Conservation (phyloP, 1,140 invertebrate species). For the Saxidomus purpurata region DNA sequence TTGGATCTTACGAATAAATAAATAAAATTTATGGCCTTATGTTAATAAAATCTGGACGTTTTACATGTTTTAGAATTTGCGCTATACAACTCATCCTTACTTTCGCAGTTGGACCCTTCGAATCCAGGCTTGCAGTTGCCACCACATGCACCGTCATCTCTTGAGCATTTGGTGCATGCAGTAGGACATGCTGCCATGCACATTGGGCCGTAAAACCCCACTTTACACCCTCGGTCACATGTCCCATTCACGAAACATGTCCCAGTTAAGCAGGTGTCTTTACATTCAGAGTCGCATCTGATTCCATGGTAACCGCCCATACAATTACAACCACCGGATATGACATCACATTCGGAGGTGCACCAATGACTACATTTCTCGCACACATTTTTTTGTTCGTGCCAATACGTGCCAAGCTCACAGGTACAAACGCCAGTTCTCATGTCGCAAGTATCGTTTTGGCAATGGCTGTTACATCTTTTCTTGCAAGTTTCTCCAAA, state of each 20-base stretch:
- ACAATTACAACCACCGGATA: not conserved
- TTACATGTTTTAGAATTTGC: too few relatives aligned
- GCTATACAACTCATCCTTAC: not conserved
- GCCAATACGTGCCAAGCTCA: not conserved
- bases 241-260: not conserved
- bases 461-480: not conserved
- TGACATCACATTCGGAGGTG: not conserved
- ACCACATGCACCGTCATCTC: not conserved
- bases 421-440: not conserved
- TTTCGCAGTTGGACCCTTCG: not conserved
- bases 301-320: conserved; percentile 11
- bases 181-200: not conserved
- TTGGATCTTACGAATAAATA: too few relatives aligned
- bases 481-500: not conserved
- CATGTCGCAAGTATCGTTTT: not conserved
- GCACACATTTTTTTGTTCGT: not conserved
- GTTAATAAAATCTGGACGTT: too few relatives aligned
- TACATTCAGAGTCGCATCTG: not conserved
- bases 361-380: not conserved
- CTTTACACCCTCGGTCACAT: conserved; percentile 1
- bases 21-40: too few relatives aligned
- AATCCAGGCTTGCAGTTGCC: conserved; percentile 31
- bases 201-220: not conserved
- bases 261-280: not conserved
- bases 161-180: not conserved